A percentile compares a stretch with the other conserved stretches of the same genome.
Conservation (phyloP, 2,888 invertebrate species). For the Troides oblongomaculatus region DNA sequence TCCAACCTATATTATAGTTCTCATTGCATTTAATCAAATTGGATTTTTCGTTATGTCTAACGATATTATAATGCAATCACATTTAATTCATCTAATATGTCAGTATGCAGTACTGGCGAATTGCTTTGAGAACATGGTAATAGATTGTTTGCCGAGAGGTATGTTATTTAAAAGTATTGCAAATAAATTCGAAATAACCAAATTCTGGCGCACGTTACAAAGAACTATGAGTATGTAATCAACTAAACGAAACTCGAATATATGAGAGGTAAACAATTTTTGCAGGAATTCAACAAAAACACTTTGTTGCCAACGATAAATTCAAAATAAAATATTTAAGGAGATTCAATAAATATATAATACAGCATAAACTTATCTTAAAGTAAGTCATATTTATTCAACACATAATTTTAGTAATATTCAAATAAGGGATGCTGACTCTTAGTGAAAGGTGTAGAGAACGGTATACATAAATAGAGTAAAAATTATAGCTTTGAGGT, state of each 20-base stretch:
- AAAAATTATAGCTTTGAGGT: too few species aligned
- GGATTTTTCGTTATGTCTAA: constrained; percentile 61
- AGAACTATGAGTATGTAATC: too few species aligned
- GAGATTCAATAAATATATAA: constrained; percentile 34
- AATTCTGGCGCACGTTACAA: too few species aligned
- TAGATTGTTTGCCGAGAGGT: constrained; percentile 42
- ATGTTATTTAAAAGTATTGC: constrained; percentile 3
- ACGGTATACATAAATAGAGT: too few species aligned
- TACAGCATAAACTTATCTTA: constrained; percentile 39
- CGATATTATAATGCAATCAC: constrained; percentile 58
- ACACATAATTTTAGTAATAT: background rate
- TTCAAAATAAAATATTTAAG: constrained; percentile 33
- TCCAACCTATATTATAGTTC: constrained; percentile 44
- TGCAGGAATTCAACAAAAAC: constrained; percentile 23
- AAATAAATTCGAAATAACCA: background rate
- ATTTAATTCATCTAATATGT: constrained; percentile 59
- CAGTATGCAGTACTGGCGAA: constrained; percentile 55
- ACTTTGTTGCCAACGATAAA: constrained; percentile 26
- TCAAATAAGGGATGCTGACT: too few species aligned
- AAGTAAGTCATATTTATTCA: constrained; percentile 28
- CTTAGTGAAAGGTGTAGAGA: too few species aligned
- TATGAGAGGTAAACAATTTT: background rate
- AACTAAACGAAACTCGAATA: too few species aligned
- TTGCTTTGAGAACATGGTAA: constrained; percentile 55
- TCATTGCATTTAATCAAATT: constrained; percentile 50